phyloP scores from a whole-genome alignment of 2,888 invertebrate species.

The Eumacrocentrus americanus region DNA sequence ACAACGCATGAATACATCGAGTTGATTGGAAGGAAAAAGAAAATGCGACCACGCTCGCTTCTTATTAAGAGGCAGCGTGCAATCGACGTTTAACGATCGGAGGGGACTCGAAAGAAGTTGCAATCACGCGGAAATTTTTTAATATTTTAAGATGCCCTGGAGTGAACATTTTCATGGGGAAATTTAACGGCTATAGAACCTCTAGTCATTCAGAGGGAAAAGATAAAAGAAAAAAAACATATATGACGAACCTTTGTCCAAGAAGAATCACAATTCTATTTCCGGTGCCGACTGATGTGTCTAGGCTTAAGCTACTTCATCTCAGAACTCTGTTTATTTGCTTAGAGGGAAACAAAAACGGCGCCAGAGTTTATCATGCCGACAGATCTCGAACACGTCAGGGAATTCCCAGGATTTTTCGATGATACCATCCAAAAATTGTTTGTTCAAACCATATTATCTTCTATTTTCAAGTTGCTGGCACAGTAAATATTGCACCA shows the following conservation, averaged over 20 bases:
- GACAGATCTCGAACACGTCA: conserved; percentile 6
- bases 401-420: conserved; percentile 7
- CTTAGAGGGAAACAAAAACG: background rate
- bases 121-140: conserved; percentile 6
- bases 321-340: background rate
- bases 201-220: no score
- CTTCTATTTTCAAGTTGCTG: no score
- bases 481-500: background rate
- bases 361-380: background rate
- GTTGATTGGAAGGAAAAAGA: conserved; percentile 4
- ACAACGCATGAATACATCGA: no score
- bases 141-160: background rate
- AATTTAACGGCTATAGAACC: no score
- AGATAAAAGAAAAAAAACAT: background rate
- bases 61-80: background rate
- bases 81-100: conserved; percentile 10
- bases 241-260: background rate
- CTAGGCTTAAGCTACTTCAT: background rate
- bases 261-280: conserved; percentile 33
- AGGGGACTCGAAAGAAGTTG: background rate
- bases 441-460: no score
- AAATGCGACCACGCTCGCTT: background rate
- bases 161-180: no score
- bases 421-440: background rate
- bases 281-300: conserved; percentile 30